Conservation (phyloP, 2,113 vertebrate genomes). For the Menidia beryllina region DNA sequence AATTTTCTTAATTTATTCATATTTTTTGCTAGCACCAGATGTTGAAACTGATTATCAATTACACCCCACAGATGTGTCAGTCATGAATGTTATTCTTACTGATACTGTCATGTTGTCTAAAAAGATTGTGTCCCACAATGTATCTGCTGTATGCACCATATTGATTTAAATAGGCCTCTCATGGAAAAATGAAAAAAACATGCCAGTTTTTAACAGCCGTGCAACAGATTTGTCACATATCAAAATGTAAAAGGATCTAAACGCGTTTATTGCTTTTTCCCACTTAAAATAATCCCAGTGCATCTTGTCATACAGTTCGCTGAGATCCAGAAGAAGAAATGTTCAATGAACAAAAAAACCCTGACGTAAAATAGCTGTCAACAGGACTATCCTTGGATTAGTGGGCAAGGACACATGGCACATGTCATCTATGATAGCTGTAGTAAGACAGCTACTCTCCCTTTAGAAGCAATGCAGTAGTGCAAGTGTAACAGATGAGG, state of each 20-base stretch:
- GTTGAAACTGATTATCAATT: constrained; percentile 1
- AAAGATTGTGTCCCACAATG: not conserved
- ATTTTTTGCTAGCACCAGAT: accelerated
- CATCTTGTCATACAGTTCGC: too few relatives aligned
- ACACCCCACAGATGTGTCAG: not conserved
- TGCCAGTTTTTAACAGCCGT: too few relatives aligned
- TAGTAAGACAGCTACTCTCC: not conserved
- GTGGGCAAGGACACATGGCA: constrained; percentile 25
- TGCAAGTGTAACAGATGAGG: constrained; percentile 25
- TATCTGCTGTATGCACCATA: not conserved
- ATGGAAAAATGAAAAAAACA: not conserved
- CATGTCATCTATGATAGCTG: constrained; percentile 1
- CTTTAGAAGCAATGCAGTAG: constrained; percentile 4
- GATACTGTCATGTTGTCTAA: not conserved
- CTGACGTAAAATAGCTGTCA: too few relatives aligned
- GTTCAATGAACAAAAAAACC: too few relatives aligned
- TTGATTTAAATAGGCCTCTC: not conserved
- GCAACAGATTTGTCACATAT: too few relatives aligned
- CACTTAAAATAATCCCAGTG: too few relatives aligned
- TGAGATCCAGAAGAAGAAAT: too few relatives aligned
- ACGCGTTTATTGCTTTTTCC: too few relatives aligned
- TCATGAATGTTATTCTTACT: too few relatives aligned
- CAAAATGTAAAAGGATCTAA: too few relatives aligned
- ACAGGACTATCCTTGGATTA: too few relatives aligned
- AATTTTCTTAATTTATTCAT: too few relatives aligned